Evolutionary conservation across 2,113 vertebrate species (phyloP), one percentile per base, ranked within the genome.

Genomic region (Prinia subflava): DNA sequence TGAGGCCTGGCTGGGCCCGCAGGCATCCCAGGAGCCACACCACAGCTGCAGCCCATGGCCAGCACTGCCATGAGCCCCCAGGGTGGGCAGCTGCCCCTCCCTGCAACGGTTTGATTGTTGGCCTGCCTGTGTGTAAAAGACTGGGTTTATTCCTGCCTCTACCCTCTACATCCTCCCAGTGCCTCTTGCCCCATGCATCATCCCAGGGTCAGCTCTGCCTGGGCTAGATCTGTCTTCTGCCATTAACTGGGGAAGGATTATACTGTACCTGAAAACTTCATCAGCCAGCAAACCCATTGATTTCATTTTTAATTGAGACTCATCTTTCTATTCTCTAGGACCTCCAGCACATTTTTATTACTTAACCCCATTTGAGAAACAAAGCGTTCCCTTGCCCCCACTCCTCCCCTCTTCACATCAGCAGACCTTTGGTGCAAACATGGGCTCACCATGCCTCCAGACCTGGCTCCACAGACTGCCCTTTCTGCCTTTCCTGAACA

Each of bases 251-350:
- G 33, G 21, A 73, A 59, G n/a, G 23, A 35, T 92, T 59, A 64
- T 70, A 44, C 75, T 57, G 22, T 50, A 92, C 56, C 88, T 60
- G 44, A 74, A 77, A 46, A 65, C 86, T 18, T 16, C 18, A 83
- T 24, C 4, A 5, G 65, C 75, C 74, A 91, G 73, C 80, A 91
- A 97, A 94, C 47, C 79, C 57, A 57, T 47, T 63, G 41, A 87
- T 91, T 92, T 94, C 21, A 71, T 83, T 97, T 96, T 97, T 89
- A 97, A 95, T 97, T 97, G 97, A 97, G 89, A 82, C 53, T 53
- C 21, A 15, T 73, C 89, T 97, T 97, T 91, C 83, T 83, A 46
- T 95, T 81, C 89, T 81, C 13, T 55, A 82, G 69, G 68, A 81
- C 17, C n/a, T 57, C 35, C 28, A 55, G 67, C 8, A 3, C 27